Percentiles rank a stretch among this genome's conserved stretches.
These are phyloP conservation scores for Tauraco hartlaubi DNA, from an alignment of 2,797 vertebrate species.

Conservation along the genomic window DNA sequence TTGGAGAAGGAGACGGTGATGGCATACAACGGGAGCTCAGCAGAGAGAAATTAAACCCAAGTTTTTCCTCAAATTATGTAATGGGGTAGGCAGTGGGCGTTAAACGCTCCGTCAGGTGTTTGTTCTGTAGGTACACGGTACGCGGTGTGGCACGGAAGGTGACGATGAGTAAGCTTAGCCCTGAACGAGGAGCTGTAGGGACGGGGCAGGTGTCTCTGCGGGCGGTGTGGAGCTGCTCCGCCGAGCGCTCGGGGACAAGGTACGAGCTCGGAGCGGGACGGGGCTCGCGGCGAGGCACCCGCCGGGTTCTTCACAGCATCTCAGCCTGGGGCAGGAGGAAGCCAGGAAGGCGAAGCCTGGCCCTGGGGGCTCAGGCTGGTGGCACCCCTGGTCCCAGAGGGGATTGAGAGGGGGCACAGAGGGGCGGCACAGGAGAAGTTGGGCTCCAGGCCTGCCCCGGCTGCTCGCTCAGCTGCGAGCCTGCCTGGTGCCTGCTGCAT, in stretches of 20 bases:
- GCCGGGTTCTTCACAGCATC: rapidly evolving
- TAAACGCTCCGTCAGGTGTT: rapidly evolving
- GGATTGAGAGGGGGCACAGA: background rate
- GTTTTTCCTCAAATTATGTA: background rate
- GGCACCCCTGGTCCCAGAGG: rapidly evolving
- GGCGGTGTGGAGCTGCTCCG: rapidly evolving
- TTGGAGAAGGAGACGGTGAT: background rate
- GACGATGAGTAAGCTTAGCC: background rate
- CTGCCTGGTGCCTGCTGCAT: rapidly evolving
- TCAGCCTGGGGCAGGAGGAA: background rate
- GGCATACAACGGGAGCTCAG: background rate
- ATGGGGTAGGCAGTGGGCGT: background rate
- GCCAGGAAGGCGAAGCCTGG: background rate
- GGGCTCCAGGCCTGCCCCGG: background rate
- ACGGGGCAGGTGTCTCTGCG: background rate
- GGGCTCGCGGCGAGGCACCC: rapidly evolving
- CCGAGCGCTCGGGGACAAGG: rapidly evolving
- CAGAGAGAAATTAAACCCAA: rapidly evolving
- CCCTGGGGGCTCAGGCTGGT: background rate
- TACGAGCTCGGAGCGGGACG: background rate
- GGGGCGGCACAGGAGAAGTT: background rate
- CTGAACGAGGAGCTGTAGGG: background rate
- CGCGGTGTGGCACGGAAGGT: background rate
- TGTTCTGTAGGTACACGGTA: background rate
- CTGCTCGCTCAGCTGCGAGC: background rate